Base-by-base conservation (phyloP, 2,888 invertebrate species). In the Lysandra bellargus region DNA sequence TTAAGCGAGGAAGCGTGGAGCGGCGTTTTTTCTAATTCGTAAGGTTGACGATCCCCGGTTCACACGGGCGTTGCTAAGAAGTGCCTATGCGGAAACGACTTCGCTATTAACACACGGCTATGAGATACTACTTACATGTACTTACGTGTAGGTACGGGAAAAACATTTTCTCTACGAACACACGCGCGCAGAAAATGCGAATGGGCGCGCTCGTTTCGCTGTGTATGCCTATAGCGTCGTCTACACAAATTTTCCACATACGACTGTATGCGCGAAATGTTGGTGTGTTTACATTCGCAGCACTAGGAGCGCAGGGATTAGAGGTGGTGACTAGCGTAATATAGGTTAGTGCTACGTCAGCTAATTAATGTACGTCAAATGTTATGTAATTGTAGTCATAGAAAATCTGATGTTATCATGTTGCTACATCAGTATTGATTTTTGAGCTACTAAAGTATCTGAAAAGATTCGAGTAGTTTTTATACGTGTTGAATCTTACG, bases 1-100 rank as follows among this genome's bases (percentile, higher is more conserved):
- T 75, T 79, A 79, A 79, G 75, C 79, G 75, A 79, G 75, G 79
- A 79, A 79, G 87, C 86, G 89, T 89, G 90, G 89, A 89, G 86
- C 87, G 86, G 89, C 89, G 64, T 91, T 92, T 92, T 93, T 92
- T 93, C 90, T 90, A 92, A 92, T 92, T 92, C 88, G 90, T 92
- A 93, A 94, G 94, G 93, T 94, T 94, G 93, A 90, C 93, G 94
- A 89, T 93, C 93, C 89, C 91, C 84, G 88, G 91, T 91, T 91
- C 92, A 90, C 91, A 92, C 91, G 90, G 88, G 89, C 90, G 91
- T 90, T 90, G 90, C 87, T 88, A 86, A 89, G 90, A 90, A 89
- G 89, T 90, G 90, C 91, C 91, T 92, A 93, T 91, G 94, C 94
- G 94, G 94, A 94, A 94, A 93, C 92, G 90, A 88, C 89, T 91